Percentiles rank a stretch among this genome's conserved stretches.
Evolutionary conservation across 1,140 invertebrate genomes (phyloP).

Genomic region (Melanaphis sacchari): DNA sequence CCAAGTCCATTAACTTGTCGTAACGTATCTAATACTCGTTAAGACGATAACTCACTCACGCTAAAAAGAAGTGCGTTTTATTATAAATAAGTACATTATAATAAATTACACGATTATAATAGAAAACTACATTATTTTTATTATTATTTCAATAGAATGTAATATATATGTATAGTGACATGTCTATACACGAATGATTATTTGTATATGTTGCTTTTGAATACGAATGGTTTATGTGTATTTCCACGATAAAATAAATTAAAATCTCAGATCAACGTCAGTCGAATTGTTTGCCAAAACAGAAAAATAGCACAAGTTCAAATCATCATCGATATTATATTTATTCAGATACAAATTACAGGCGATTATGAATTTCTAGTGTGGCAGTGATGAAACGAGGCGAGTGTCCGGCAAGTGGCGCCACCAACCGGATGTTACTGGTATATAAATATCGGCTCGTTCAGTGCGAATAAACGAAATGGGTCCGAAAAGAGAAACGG

Average conservation of each 20-base stretch:
- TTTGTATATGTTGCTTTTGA: background rate
- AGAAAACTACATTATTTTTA: background rate
- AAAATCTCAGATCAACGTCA: background rate
- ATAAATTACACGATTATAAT: background rate
- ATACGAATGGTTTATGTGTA: background rate
- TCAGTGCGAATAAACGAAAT: slow-evolving; percentile 46
- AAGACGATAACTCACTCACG: background rate
- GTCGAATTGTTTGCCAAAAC: background rate
- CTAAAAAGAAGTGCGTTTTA: background rate
- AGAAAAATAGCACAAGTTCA: background rate
- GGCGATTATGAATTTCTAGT: background rate
- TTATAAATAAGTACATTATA: background rate
- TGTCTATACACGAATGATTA: background rate
- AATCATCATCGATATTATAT: background rate
- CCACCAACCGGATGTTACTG: slow-evolving; percentile 1
- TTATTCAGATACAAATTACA: background rate
- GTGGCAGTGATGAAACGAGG: background rate
- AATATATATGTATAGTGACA: background rate
- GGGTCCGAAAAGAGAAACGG: slow-evolving; percentile 13
- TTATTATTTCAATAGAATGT: background rate
- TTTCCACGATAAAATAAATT: background rate
- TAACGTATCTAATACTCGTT: background rate
- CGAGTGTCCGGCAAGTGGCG: slow-evolving; percentile 36
- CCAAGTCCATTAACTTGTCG: background rate
- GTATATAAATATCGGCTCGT: background rate